Base-by-base conservation (phyloP, 2,888 invertebrate species). In the Conus canariensis region DNA sequence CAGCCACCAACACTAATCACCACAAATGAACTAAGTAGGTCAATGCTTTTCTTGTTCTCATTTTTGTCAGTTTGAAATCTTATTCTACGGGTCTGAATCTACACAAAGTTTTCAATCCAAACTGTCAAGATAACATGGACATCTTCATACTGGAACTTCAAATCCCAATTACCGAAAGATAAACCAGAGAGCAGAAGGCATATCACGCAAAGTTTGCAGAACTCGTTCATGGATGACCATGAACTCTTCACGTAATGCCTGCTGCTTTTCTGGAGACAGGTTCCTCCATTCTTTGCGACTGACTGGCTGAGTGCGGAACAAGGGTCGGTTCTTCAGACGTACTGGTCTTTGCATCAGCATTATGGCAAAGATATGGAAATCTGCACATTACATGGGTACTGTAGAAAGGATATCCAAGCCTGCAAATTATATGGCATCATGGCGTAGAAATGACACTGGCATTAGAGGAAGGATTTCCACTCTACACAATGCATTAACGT, bases 121-220 rank as follows among this genome's bases (percentile, higher is more conserved):
- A 45, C 45, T 45, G 45, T 16, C 10, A 16, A 2, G 1, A 16
- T 14, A 83, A 30, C 58, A 56, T 83, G 82, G 58, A 83, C 22
- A 58, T 83, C 58, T 83, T 83, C 82, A 83, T 22, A 25, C 58
- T 22, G 4, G 22, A 9, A 30, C 12, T 30, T 9, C 7, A 77
- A 30, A 10, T 45, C 45, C 80, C 45, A 58, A 45, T 87, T 95
- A 97, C 97, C 97, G 97, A 94, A 97, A 97, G 90, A 98, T 97
- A 93, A 98, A 97, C 80, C 98, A 95, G 96, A 98, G 96, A 93
- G 97, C 97, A 91, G 97, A 96, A 3, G 98, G 98, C 95, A 96
- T 96, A 83, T 94, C 93, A 89, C 94, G 93, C 93, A 96, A 93
- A 25, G 94, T 94, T 80, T 95, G 94, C 96, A 97, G 97, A 82